These are phyloP conservation scores for Spinus olivaceus DNA, from an alignment of 2,797 vertebrate genomes.

Conservation along the genomic window DNA sequence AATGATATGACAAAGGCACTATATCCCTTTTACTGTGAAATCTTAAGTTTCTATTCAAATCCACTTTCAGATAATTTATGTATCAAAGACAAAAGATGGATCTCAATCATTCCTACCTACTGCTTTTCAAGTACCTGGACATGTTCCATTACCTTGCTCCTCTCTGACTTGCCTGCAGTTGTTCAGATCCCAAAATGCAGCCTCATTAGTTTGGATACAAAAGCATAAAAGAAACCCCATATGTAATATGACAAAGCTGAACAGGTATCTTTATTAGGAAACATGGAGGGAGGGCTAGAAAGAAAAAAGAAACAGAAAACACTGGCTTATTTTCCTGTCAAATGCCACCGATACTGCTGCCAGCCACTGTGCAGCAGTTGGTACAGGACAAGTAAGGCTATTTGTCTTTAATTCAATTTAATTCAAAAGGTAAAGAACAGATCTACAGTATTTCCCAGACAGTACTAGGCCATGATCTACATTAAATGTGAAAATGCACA, in stretches of 20 bases:
- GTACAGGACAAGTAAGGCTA: neutral
- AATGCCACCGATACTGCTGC: neutral
- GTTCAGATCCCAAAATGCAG: neutral
- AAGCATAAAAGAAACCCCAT: neutral
- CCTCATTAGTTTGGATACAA: neutral
- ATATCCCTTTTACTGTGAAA: neutral
- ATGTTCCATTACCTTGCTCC: neutral
- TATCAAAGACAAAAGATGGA: conserved; percentile 10
- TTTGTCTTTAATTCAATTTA: neutral
- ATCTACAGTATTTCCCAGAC: neutral
- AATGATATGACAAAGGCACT: neutral
- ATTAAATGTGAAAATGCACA: neutral
- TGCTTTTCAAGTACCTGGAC: neutral
- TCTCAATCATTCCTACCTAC: neutral
- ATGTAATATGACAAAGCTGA: neutral
- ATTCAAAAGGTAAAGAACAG: neutral
- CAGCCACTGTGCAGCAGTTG: neutral
- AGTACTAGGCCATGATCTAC: neutral
- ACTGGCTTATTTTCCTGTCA: neutral
- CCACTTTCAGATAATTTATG: neutral
- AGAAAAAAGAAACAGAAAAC: neutral
- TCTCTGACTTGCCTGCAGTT: neutral
- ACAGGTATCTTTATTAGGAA: neutral
- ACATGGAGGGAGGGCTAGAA: neutral
- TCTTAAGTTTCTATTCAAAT: conserved; percentile 1